Evolutionary conservation across 2,113 vertebrate species (phyloP).

Genomic region (Salvator merianae): DNA sequence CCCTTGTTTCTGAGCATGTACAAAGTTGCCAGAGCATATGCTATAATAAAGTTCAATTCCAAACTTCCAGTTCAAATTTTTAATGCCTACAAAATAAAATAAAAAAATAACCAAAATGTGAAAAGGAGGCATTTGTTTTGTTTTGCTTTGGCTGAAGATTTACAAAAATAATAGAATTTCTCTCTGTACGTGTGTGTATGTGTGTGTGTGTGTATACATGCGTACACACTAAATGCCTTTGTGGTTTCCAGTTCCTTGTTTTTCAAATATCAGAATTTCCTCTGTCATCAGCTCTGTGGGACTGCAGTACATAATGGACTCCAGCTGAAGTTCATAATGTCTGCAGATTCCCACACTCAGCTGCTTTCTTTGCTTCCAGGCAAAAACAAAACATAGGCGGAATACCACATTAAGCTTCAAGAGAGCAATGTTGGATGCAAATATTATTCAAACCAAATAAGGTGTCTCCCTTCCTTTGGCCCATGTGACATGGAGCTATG

Average conservation of each 20-base stretch:
- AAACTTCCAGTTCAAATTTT: not conserved
- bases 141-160: not conserved
- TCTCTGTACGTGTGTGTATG: not conserved
- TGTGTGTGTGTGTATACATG: not conserved
- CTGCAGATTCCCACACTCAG: not conserved
- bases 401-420: not conserved
- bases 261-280: slow-evolving; percentile 13
- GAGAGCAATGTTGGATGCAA: not conserved
- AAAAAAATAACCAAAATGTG: too few relatives aligned
- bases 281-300: not conserved
- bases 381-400: not conserved
- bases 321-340: slow-evolving; percentile 1
- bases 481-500: accelerated
- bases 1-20: too few relatives aligned
- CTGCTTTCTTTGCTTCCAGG: not conserved
- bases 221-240: not conserved
- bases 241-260: not conserved
- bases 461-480: not conserved
- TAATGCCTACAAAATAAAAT: not conserved
- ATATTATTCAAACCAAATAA: accelerated
- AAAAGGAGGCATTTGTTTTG: not conserved
- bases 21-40: too few relatives aligned
- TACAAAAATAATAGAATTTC: not conserved
- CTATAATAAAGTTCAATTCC: not conserved
- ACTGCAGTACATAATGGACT: slow-evolving; percentile 3